These are phyloP conservation scores for Anolis sagrei DNA, from an alignment of 2,113 vertebrate species.

Conservation along the genomic window DNA sequence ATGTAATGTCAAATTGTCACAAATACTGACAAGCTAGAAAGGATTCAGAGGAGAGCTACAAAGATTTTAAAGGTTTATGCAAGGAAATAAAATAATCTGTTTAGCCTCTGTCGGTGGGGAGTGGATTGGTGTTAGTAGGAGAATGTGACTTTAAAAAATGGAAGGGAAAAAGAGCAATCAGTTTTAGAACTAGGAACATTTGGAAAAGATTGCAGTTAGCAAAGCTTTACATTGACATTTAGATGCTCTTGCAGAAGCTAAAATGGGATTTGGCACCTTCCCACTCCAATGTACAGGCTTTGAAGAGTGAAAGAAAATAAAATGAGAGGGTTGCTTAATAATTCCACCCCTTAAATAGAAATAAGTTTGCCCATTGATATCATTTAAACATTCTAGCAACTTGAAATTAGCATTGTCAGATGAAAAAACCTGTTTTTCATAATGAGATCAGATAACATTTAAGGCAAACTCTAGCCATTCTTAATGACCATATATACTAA, in stretches of 20 bases:
- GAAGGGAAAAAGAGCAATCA: slow-evolving; percentile 58
- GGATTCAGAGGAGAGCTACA: not conserved
- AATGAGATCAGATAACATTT: slow-evolving; percentile 51
- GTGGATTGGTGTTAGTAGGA: not conserved
- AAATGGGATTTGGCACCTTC: slow-evolving; percentile 68
- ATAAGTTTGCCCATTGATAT: slow-evolving; percentile 32
- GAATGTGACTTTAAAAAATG: slow-evolving; percentile 31
- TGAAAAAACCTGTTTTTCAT: slow-evolving; percentile 20
- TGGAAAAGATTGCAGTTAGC: slow-evolving; percentile 64
- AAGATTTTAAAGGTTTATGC: not conserved
- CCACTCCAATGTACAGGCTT: slow-evolving; percentile 55
- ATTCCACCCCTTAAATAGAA: slow-evolving; percentile 33
- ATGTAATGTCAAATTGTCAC: not conserved
- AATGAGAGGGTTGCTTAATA: slow-evolving; percentile 37
- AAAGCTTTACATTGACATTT: slow-evolving; percentile 66
- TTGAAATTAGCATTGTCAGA: slow-evolving; percentile 34
- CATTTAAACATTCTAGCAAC: not conserved
- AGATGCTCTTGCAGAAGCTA: slow-evolving; percentile 57
- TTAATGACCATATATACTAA: slow-evolving; percentile 33
- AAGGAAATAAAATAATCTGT: not conserved
- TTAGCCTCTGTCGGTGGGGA: slow-evolving; percentile 7
- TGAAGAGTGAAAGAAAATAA: slow-evolving; percentile 62
- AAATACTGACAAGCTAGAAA: not conserved
- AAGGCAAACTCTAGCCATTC: slow-evolving; percentile 35
- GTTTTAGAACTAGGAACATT: slow-evolving; percentile 68